Conservation (phyloP, 2,888 invertebrate species). For the Tillus elongatus region DNA sequence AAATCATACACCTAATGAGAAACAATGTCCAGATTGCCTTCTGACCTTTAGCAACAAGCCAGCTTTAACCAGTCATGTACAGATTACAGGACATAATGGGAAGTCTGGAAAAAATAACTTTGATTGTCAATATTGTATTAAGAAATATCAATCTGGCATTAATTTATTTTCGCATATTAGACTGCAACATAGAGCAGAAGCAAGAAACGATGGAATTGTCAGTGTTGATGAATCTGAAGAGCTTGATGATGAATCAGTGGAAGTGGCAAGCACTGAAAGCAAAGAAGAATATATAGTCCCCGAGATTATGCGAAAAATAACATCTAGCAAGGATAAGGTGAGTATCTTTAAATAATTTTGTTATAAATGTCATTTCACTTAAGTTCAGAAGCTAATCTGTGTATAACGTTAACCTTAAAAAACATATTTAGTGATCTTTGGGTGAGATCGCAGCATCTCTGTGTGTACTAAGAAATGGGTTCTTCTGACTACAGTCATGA, state of each 20-base stretch:
- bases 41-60: constrained; percentile 43
- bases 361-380: too few species aligned
- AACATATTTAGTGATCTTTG: too few species aligned
- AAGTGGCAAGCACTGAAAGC: constrained; percentile 24
- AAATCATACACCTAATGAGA: constrained; percentile 48
- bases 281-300: constrained; percentile 27
- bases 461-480: too few species aligned
- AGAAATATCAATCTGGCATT: constrained; percentile 58
- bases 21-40: constrained; percentile 50
- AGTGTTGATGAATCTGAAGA: constrained; percentile 46
- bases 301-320: constrained; percentile 22
- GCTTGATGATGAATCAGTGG: constrained; percentile 44
- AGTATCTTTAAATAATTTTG: too few species aligned
- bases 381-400: too few species aligned
- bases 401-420: too few species aligned
- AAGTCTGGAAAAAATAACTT: constrained; percentile 32
- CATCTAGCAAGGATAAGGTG: constrained; percentile 18
- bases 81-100: constrained; percentile 48
- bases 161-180: constrained; percentile 66
- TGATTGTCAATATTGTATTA: constrained; percentile 66
- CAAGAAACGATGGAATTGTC: constrained; percentile 57
- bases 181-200: constrained; percentile 54
- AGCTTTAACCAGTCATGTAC: constrained; percentile 46
- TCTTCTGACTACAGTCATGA: too few species aligned
- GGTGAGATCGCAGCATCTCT: too few species aligned